Percentiles rank a stretch among this genome's conserved stretches.
These are phyloP conservation scores for Drosophila paracracens DNA, from an alignment of 2,888 invertebrate species.

Conservation along the genomic window DNA sequence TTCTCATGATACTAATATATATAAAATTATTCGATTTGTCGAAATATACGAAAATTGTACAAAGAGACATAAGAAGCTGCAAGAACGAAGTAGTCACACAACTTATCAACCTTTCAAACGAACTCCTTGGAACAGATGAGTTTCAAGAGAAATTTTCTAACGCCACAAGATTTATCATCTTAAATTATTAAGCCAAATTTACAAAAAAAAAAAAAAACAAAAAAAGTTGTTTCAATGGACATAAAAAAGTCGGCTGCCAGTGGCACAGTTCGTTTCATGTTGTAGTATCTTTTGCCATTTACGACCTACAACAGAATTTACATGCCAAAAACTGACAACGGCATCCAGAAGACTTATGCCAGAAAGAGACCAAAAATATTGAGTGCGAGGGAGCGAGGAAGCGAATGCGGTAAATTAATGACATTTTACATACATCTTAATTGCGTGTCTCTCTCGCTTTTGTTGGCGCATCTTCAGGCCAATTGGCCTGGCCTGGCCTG, in stretches of 20 bases:
- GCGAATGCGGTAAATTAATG: constrained; percentile 54
- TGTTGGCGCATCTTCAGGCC: constrained; percentile 38
- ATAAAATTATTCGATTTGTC: background rate
- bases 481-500: constrained; percentile 11
- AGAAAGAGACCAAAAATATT: background rate
- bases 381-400: background rate
- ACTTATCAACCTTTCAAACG: background rate
- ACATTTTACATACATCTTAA: constrained; percentile 64
- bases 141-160: background rate
- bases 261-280: constrained; percentile 11
- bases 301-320: constrained; percentile 34
- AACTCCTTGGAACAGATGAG: background rate
- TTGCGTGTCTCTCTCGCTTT: constrained; percentile 53
- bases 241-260: constrained; percentile 12
- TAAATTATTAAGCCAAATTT: background rate
- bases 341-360: background rate
- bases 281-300: constrained; percentile 27
- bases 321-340: constrained; percentile 6
- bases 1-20: background rate
- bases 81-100: background rate
- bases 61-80: background rate
- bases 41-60: background rate
- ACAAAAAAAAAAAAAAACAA: background rate
- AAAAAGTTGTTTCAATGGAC: background rate
- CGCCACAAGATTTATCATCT: background rate